Percentiles rank a stretch among this genome's conserved stretches.
Evolutionary conservation across 2,797 vertebrate species (phyloP).

Genomic region (Trachops cirrhosus): DNA sequence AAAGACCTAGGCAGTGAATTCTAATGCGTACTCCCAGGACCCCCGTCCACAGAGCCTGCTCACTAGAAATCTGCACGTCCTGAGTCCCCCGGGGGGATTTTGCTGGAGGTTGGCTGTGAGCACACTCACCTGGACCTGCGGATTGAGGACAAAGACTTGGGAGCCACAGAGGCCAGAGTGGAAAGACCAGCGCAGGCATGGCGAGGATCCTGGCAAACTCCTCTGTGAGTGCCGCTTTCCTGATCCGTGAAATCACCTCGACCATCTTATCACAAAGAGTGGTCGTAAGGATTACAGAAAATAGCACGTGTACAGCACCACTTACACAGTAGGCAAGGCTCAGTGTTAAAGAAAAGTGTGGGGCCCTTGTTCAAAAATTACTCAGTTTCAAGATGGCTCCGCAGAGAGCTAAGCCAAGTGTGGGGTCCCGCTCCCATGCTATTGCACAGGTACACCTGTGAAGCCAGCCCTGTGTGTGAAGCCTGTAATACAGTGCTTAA

Average conservation of each 20-base stretch:
- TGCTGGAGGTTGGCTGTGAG: rapidly evolving
- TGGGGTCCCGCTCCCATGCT: too few relatives aligned
- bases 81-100: not conserved
- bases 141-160: not conserved
- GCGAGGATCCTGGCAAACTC: not conserved
- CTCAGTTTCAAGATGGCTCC: not conserved
- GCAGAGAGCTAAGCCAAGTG: not conserved
- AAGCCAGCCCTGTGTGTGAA: not conserved
- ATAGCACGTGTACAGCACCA: not conserved
- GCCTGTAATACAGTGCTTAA: not conserved
- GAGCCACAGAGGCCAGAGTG: not conserved
- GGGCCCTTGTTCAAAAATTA: not conserved
- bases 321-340: too few relatives aligned
- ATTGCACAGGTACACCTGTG: too few relatives aligned
- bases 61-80: rapidly evolving
- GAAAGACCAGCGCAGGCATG: not conserved
- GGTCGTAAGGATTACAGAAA: not conserved
- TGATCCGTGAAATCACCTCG: not conserved
- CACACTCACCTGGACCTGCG: not conserved
- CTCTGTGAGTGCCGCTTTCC: not conserved
- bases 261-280: rapidly evolving
- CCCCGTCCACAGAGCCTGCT: not conserved
- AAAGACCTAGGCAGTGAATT: not conserved
- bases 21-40: not conserved
- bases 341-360: not conserved